Evolutionary conservation across 2,888 invertebrate species (phyloP), one percentile per base, ranked within the genome.

Genomic region (Orthosia gothica): DNA sequence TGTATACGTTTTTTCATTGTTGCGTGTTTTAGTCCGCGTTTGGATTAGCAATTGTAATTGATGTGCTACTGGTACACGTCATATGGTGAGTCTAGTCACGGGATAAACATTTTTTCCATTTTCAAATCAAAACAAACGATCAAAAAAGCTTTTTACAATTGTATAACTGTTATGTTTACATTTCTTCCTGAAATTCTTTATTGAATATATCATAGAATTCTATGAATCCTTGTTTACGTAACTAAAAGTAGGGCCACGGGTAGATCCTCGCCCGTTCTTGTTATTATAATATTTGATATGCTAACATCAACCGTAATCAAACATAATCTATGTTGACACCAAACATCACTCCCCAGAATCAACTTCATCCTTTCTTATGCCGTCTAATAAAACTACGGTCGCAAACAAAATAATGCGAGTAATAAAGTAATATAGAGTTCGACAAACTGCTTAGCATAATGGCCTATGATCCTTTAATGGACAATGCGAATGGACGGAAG

Each of bases 401-500:
- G 69, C 79, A 88, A 87, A 83, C 87, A 82, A 87, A 88, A 89
- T 87, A 86, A 79, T 87, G 86, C 68, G 40, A 67, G 64, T 76
- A 73, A 83, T 78, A 88, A 82, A 87, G 86, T 83, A 88, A 90
- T 91, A 91, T 90, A 90, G 70, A 85, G 84, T 82, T 89, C 88
- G 82, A 88, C 87, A 88, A 89, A 88, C 88, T 89, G 89, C 90
- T 92, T 92, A 92, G 88, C 90, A 91, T 92, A 92, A 91, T 91
- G 83, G 88, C 84, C 87, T 91, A 89, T 91, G 92, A 91, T 93
- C 91, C 90, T 88, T 88, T 92, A 94, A 93, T 95, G 93, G 91
- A 89, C 90, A 91, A 89, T 89, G 89, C 90, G 91, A 92, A 91
- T 89, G 91, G 91, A 92, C 93, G 95, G 95, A 95, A 95, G 92